Evolutionary conservation across 2,888 invertebrate genomes (phyloP).

Genomic region (Dioctria rufipes): DNA sequence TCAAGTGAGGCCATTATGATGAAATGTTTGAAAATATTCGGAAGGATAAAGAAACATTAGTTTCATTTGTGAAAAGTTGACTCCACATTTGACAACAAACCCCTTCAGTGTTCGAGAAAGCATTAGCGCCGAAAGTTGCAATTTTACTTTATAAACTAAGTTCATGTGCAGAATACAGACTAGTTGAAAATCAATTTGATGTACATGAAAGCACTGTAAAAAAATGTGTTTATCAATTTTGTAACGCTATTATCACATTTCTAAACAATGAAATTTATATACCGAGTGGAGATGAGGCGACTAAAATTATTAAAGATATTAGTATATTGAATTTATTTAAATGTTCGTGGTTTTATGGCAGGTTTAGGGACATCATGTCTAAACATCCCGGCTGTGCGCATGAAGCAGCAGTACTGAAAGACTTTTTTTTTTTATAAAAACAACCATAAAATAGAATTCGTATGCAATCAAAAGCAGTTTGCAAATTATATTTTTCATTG

Average conservation of each 20-base stretch:
- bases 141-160: constrained; percentile 32
- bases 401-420: background rate
- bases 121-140: background rate
- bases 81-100: background rate
- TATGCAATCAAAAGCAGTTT: no score
- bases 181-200: constrained; percentile 37
- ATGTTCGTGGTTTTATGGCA: background rate
- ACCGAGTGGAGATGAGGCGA: constrained; percentile 1
- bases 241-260: background rate
- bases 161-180: constrained; percentile 31
- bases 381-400: constrained; percentile 5
- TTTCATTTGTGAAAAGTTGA: constrained; percentile 8
- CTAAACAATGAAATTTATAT: constrained; percentile 4
- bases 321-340: background rate
- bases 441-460: background rate
- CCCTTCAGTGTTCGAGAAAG: background rate
- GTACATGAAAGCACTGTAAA: constrained; percentile 25
- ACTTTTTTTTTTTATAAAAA: background rate
- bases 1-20: background rate
- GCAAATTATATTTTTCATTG: no score
- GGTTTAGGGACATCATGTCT: background rate
- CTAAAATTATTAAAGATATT: background rate
- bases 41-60: background rate
- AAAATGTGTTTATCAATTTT: constrained; percentile 30
- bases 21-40: constrained; percentile 15